Conservation (phyloP, 2,888 invertebrate species). For the Trichopoda pennipes region DNA sequence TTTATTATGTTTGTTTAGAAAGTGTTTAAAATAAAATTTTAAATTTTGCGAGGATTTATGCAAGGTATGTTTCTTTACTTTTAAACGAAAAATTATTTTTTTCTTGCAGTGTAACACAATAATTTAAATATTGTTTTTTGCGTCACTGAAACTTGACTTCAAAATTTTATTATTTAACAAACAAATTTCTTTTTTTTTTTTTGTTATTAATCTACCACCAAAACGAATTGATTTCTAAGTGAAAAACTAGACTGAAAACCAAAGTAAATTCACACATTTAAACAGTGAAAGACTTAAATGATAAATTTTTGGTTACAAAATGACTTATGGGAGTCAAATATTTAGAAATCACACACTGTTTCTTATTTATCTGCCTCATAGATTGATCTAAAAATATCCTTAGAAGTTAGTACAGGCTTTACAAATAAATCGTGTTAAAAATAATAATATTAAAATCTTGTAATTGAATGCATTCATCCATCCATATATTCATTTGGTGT, state of each 20-base stretch:
- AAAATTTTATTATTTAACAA: slow-evolving; percentile 27
- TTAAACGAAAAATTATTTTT: too few relatives aligned
- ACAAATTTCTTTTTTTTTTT: slow-evolving; percentile 20
- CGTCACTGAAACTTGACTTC: not conserved
- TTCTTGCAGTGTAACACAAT: not conserved
- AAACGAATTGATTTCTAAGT: slow-evolving; percentile 62
- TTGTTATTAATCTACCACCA: slow-evolving; percentile 54
- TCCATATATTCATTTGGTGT: slow-evolving; percentile 31
- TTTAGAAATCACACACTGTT: not conserved
- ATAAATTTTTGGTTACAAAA: slow-evolving; percentile 58
- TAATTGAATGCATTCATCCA: not conserved
- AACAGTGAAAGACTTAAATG: slow-evolving; percentile 34
- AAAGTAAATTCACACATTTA: slow-evolving; percentile 47
- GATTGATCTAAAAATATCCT: slow-evolving; percentile 60
- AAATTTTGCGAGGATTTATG: too few relatives aligned
- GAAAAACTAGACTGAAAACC: slow-evolving; percentile 42
- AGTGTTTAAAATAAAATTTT: too few relatives aligned
- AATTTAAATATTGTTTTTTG: not conserved
- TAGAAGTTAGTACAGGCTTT: slow-evolving; percentile 62
- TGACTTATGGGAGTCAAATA: slow-evolving; percentile 60
- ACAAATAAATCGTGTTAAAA: slow-evolving; percentile 12
- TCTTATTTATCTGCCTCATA: not conserved
- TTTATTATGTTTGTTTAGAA: too few relatives aligned
- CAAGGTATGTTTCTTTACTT: too few relatives aligned
- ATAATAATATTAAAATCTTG: slow-evolving; percentile 1